phyloP scores from a whole-genome alignment of 2,888 invertebrate species.

The Ptychoptera contaminata region DNA sequence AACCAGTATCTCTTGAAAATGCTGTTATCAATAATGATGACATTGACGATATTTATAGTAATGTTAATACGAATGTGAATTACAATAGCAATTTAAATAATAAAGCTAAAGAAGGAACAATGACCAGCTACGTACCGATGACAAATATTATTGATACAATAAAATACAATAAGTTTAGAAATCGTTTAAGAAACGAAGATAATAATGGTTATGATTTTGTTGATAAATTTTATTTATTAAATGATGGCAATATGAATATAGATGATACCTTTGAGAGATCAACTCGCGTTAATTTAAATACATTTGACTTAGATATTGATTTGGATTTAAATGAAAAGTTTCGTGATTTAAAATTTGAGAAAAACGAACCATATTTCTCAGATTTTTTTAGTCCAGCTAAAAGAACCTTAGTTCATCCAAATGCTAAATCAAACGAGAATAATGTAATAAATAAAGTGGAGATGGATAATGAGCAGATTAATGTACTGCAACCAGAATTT shows the following conservation, averaged over 20 bases:
- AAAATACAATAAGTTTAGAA: background rate
- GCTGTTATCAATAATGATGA: background rate
- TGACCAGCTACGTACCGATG: too few relatives aligned
- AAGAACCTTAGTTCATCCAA: background rate
- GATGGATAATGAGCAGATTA: too few relatives aligned
- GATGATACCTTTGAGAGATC: background rate
- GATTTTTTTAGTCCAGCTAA: background rate
- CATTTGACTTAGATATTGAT: conserved; percentile 10
- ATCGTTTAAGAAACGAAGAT: background rate
- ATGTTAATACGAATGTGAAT: too few relatives aligned
- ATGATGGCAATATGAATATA: conserved; percentile 10
- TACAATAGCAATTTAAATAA: too few relatives aligned
- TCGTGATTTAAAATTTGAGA: conserved; percentile 9
- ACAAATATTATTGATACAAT: too few relatives aligned
- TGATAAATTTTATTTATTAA: conserved; percentile 13
- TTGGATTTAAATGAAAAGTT: conserved; percentile 13
- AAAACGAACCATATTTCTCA: background rate
- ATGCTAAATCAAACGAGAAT: background rate
- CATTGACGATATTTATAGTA: background rate
- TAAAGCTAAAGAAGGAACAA: too few relatives aligned
- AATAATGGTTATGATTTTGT: conserved; percentile 10
- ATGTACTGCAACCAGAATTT: too few relatives aligned
- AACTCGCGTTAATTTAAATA: conserved; percentile 8
- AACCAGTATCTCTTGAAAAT: background rate
- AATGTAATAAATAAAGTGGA: background rate